Evolutionary conservation across 2,888 invertebrate genomes (phyloP).

Genomic region (Lycia hirtaria): DNA sequence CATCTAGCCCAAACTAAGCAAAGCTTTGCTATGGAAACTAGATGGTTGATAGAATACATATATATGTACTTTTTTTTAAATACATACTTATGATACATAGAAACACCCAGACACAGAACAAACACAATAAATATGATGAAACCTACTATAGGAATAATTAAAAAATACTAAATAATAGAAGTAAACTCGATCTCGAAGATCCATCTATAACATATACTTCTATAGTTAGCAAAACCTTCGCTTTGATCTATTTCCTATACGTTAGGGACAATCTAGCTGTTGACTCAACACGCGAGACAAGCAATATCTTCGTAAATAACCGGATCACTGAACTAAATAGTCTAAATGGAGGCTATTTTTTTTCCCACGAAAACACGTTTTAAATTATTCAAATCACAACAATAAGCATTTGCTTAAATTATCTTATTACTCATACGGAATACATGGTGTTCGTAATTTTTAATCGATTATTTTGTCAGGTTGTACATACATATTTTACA

Average conservation of each 20-base stretch:
- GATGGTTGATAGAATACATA: too few species aligned
- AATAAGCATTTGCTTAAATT: slow-evolving; percentile 2
- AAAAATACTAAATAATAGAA: too few species aligned
- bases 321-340: slow-evolving; percentile 41
- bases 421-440: not conserved
- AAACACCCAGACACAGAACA: too few species aligned
- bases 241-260: not conserved
- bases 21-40: too few species aligned
- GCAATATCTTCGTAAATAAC: slow-evolving; percentile 58
- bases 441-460: not conserved
- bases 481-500: too few species aligned
- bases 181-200: too few species aligned
- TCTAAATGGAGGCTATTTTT: slow-evolving; percentile 23
- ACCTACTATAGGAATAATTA: too few species aligned
- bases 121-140: too few species aligned
- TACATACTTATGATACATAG: too few species aligned
- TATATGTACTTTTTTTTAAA: not conserved
- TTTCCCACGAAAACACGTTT: slow-evolving; percentile 8
- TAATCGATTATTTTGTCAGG: not conserved
- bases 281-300: slow-evolving; percentile 58
- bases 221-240: not conserved
- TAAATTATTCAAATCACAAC: slow-evolving; percentile 7
- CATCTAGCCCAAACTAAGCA: too few species aligned
- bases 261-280: slow-evolving; percentile 51
- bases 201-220: too few species aligned